Base-by-base conservation (phyloP, 1,140 invertebrate genomes). In the Diuraphis noxia region DNA sequence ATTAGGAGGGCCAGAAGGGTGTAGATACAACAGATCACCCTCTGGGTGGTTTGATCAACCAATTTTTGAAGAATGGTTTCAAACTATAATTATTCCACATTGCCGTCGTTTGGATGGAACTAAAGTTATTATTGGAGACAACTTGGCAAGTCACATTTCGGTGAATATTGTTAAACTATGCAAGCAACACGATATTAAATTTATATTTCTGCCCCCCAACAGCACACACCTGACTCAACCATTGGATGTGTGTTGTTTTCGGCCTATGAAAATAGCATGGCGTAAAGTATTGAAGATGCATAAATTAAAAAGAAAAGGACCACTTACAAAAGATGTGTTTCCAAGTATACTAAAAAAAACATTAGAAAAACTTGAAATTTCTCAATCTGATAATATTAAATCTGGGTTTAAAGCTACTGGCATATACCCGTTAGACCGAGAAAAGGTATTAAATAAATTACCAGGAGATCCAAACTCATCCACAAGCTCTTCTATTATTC, bases 71-170 rank as follows among this genome's bases (percentile, higher is more conserved):
- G 86, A 87, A 19, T 87, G 86, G 86, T 87, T 87, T 10, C 34
- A 17, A 34, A 38, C 43, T 36, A 93, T 92, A 23, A 63, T 93
- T 46, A 87, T 87, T 23, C 86, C 86, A 8, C 43, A 46, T 63
- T 93, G 8, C 92, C 92, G 46, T 36, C 43, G 86, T 5, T 56
- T 63, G 21, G 43, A 87, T 3, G 86, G 49, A 19, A 36, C 19
- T 49, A 93, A 93, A 93, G n/a, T 92, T 30, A 49, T 94, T 17
- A 93, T 94, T 46, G 93, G 93, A 7, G 85, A 87, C 21, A 87
- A 87, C 23, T 23, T 87, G 25, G 46, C 43, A 10, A 49, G 43
- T 87, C 49, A 87, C 10, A 52, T 88, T 19, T 88, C 86, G 23
- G 19, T 77, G 13, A 23, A 90, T 23, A 43, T 81, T 30, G 21